A percentile compares a stretch with the other conserved stretches of the same genome.
phyloP scores from a whole-genome alignment of 92 coral and sea anemone genomes.

The Bergia puertoricense region DNA sequence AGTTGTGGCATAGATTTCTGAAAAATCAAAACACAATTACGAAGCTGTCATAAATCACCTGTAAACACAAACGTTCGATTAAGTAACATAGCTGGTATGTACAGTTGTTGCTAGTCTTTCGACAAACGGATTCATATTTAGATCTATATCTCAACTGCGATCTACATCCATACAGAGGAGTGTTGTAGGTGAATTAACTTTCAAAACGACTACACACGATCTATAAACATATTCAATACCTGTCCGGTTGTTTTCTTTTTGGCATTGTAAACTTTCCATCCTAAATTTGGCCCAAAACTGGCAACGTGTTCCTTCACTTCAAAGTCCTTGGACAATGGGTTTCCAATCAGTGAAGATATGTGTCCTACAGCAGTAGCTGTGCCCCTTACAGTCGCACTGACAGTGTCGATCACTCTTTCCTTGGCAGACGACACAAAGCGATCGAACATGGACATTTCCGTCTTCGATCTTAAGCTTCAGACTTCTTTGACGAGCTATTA shows the following conservation, averaged over 20 bases:
- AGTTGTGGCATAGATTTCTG: background rate
- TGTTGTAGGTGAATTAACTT: no score
- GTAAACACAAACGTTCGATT: background rate
- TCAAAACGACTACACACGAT: background rate
- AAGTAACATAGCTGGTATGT: background rate
- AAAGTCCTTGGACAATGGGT: constrained; percentile 89
- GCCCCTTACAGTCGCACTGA: constrained; percentile 74
- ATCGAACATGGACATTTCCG: constrained; percentile 39
- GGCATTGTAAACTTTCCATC: constrained; percentile 94
- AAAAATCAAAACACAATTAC: background rate
- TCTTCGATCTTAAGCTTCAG: background rate
- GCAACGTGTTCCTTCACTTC: constrained; percentile 89
- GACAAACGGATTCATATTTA: no score
- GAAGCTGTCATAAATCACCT: background rate
- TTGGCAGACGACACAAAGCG: constrained; percentile 44
- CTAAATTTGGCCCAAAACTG: constrained; percentile 95
- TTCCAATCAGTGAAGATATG: constrained; percentile 88
- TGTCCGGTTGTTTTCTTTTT: constrained; percentile 92
- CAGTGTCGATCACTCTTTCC: constrained; percentile 58
- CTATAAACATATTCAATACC: constrained; percentile 48
- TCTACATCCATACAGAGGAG: background rate
- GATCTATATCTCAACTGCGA: no score
- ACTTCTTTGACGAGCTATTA: background rate
- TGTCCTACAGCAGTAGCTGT: constrained; percentile 89
- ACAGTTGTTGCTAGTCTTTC: no score